These are phyloP conservation scores for Nomada lathburiana DNA, from an alignment of 2,888 invertebrate species.

Conservation along the genomic window DNA sequence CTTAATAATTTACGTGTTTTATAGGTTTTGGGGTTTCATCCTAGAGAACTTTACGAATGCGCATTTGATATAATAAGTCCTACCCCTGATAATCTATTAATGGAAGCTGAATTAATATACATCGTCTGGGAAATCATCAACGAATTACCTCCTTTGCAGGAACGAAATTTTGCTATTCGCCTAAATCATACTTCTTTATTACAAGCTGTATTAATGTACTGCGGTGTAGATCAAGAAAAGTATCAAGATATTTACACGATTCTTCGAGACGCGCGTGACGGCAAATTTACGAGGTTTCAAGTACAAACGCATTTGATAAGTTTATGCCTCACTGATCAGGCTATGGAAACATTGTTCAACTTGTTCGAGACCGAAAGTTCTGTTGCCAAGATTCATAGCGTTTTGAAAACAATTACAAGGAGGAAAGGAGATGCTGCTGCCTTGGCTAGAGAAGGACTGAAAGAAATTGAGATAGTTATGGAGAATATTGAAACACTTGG, in stretches of 20 bases:
- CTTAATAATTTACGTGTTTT: conserved; percentile 20
- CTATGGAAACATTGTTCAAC: conserved; percentile 87
- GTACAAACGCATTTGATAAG: conserved; percentile 89
- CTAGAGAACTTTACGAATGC: conserved; percentile 95
- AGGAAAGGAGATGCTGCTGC: conserved; percentile 89
- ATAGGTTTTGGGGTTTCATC: conserved; percentile 90
- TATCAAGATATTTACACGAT: conserved; percentile 86
- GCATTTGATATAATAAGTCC: conserved; percentile 97
- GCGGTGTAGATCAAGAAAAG: conserved; percentile 91
- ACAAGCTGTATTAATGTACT: conserved; percentile 91
- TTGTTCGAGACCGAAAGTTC: conserved; percentile 89
- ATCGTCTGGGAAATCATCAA: conserved; percentile 91
- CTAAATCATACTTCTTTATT: conserved; percentile 93
- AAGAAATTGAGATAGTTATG: conserved; percentile 91
- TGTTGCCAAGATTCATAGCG: conserved; percentile 87
- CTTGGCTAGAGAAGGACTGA: conserved; percentile 89
- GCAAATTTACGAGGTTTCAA: conserved; percentile 89
- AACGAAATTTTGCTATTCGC: conserved; percentile 89
- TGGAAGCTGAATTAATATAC: conserved; percentile 94
- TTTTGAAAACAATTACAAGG: conserved; percentile 88
- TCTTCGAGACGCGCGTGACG: conserved; percentile 86
- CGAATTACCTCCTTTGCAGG: conserved; percentile 88
- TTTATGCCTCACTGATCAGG: conserved; percentile 89
- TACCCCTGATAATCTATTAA: conserved; percentile 89
- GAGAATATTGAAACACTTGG: conserved; percentile 90